These are phyloP conservation scores for Corythornis vintsioides DNA, from an alignment of 2,113 vertebrate genomes.

Conservation along the genomic window DNA sequence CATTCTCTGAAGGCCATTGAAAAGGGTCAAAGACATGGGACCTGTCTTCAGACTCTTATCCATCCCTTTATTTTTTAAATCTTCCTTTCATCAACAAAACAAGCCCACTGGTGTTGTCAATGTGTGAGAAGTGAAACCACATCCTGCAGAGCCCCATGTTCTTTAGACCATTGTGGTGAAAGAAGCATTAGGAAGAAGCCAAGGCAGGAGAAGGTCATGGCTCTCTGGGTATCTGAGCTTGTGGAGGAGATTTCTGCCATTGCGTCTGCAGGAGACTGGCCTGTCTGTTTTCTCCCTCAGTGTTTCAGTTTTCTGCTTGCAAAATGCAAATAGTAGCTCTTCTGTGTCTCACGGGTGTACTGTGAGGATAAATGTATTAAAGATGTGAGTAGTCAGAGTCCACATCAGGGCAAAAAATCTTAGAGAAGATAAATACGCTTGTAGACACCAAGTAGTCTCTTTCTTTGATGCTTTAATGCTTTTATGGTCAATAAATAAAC, in stretches of 20 bases:
- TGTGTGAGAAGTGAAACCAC: not conserved
- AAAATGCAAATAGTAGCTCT: constrained; percentile 18
- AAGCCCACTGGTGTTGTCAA: not conserved
- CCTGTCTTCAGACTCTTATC: not conserved
- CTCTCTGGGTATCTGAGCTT: not conserved
- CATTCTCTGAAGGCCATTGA: fast-evolving
- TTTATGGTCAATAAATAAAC: constrained; percentile 39
- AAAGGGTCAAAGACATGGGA: not conserved
- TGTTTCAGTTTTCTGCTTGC: not conserved
- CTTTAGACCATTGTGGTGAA: not conserved
- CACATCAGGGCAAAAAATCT: not conserved
- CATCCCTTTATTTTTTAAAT: not conserved
- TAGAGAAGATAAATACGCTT: not conserved
- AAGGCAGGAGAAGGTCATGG: fast-evolving
- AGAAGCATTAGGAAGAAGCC: not conserved
- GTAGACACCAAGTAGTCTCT: constrained; percentile 21
- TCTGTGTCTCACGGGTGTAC: not conserved
- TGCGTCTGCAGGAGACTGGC: fast-evolving
- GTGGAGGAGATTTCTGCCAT: not conserved
- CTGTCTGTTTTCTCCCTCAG: not conserved
- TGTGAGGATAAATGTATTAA: constrained; percentile 25
- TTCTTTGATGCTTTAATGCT: constrained; percentile 42
- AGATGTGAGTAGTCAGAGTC: constrained; percentile 12
- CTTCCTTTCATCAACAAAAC: not conserved
- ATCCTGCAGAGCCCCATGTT: fast-evolving